A percentile compares a stretch with the other conserved stretches of the same genome.
Conservation (phyloP, 2,113 vertebrate genomes). For the Lanius ludovicianus region DNA sequence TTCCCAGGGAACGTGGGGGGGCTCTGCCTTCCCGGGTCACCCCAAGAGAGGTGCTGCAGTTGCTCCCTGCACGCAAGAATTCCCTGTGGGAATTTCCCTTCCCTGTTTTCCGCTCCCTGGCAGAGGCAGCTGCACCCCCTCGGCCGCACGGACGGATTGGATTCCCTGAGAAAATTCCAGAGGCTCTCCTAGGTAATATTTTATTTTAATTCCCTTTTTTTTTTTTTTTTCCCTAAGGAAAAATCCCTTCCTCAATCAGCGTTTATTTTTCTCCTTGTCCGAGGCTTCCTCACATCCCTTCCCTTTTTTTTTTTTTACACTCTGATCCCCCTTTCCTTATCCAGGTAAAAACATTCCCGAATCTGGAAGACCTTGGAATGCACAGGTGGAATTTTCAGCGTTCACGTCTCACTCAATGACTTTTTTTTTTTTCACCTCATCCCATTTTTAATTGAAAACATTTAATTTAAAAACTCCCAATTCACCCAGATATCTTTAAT, state of each 20-base stretch:
- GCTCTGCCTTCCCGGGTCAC: background rate
- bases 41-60: background rate
- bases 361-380: background rate
- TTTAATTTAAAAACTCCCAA: background rate
- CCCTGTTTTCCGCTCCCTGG: background rate
- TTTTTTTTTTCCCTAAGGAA: background rate
- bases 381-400: background rate
- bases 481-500: background rate
- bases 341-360: background rate
- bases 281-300: rapidly evolving
- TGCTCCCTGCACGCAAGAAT: background rate
- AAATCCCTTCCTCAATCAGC: background rate
- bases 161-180: background rate
- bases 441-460: background rate
- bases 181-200: background rate
- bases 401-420: rapidly evolving
- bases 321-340: background rate
- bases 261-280: background rate
- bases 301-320: background rate
- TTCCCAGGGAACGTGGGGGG: no score
- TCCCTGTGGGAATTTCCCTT: rapidly evolving
- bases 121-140: background rate
- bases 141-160: rapidly evolving
- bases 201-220: background rate
- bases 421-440: background rate